Percentiles rank a stretch among this genome's conserved stretches.
phyloP scores from a whole-genome alignment of 2,113 vertebrate genomes.

The Ciconia maguari region DNA sequence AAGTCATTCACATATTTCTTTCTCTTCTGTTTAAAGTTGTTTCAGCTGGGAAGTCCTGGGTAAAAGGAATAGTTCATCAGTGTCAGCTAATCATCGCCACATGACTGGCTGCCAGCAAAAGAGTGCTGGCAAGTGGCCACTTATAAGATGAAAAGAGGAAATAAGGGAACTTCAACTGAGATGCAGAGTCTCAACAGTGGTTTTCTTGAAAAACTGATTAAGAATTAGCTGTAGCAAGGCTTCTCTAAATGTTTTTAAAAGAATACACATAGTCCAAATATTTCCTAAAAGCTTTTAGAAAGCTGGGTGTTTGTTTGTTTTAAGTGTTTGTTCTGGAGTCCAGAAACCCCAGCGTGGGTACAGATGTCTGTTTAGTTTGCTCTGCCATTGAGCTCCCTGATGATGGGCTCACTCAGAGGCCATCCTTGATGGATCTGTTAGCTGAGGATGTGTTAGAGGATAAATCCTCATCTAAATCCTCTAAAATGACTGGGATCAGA shows the following conservation, averaged over 20 bases:
- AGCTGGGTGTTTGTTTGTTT: not conserved
- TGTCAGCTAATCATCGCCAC: not conserved
- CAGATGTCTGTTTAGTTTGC: not conserved
- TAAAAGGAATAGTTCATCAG: not conserved
- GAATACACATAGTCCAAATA: not conserved
- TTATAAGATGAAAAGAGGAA: not conserved
- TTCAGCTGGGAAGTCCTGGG: not conserved
- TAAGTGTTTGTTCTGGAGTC: not conserved
- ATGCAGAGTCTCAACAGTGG: not conserved
- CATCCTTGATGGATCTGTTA: not conserved
- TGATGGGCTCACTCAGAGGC: not conserved
- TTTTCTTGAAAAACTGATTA: not conserved
- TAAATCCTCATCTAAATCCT: not conserved
- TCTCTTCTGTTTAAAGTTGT: not conserved
- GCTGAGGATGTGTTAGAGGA: not conserved
- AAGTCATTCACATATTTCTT: not conserved
- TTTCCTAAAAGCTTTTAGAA: not conserved
- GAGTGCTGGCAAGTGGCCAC: not conserved
- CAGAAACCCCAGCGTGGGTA: not conserved
- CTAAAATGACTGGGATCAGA: not conserved
- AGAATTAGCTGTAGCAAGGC: not conserved
- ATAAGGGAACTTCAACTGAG: not conserved
- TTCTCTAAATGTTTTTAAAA: not conserved
- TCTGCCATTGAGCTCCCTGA: not conserved
- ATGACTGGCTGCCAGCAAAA: not conserved